Conservation (phyloP, 2,113 vertebrate species). For the Phalacrocorax carbo region DNA sequence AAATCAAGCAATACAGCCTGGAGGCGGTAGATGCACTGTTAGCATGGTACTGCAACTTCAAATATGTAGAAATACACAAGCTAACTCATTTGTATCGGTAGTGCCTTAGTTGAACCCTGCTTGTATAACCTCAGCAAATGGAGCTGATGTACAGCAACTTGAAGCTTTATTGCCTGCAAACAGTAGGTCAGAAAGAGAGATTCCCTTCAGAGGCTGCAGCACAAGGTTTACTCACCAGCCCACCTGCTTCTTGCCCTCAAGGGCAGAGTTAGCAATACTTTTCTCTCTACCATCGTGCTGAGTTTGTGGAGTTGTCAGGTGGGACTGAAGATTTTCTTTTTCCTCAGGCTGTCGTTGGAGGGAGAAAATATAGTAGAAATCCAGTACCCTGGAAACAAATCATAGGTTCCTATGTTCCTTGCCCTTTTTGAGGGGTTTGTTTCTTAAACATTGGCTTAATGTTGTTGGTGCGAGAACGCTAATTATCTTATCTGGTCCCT, state of each 20-base stretch:
- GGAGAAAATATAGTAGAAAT: neutral
- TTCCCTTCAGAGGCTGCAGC: neutral
- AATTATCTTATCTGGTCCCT: neutral
- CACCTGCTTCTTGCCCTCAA: neutral
- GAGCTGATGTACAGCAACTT: neutral
- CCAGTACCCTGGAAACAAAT: neutral
- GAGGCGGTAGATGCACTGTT: neutral
- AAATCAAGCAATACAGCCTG: neutral
- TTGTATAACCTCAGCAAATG: neutral
- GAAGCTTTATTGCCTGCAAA: neutral
- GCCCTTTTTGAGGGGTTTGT: neutral
- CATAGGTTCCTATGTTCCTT: neutral
- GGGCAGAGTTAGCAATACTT: neutral
- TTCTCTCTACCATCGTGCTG: accelerated
- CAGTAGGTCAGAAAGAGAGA: neutral
- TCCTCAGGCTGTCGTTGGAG: neutral
- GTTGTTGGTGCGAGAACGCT: neutral
- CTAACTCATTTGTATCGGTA: neutral
- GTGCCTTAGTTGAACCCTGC: neutral
- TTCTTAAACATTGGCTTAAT: neutral
- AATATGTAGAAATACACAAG: neutral
- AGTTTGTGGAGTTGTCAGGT: neutral
- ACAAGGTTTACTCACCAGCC: neutral
- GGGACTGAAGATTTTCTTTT: neutral
- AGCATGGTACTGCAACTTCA: neutral